phyloP scores from a whole-genome alignment of 2,797 vertebrate species.

The Sandelia bainsii region DNA sequence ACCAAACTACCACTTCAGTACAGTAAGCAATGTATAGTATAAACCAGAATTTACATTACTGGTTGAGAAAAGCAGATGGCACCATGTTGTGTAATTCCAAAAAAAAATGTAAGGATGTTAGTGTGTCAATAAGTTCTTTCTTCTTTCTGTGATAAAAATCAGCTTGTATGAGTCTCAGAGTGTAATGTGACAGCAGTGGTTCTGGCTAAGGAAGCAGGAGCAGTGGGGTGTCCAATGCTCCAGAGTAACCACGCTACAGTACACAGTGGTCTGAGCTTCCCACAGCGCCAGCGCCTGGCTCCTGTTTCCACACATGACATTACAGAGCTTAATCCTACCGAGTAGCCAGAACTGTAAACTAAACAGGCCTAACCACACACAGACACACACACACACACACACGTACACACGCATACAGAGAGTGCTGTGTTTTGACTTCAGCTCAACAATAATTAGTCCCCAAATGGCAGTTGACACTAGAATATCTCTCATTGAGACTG shows the following conservation, averaged over 20 bases:
- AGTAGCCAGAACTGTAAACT: constrained; percentile 80
- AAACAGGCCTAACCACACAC: constrained; percentile 73
- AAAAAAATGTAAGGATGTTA: constrained; percentile 12
- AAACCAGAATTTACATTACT: background rate
- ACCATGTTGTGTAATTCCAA: background rate
- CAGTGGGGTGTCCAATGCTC: constrained; percentile 61
- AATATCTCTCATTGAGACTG: constrained; percentile 74
- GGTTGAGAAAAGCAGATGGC: background rate
- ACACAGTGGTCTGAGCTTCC: constrained; percentile 72
- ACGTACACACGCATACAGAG: constrained; percentile 23
- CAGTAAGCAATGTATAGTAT: background rate
- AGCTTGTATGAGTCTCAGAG: constrained; percentile 16
- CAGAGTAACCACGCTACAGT: constrained; percentile 61
- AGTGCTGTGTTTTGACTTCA: constrained; percentile 72
- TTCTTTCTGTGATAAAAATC: constrained; percentile 23
- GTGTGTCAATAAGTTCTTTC: constrained; percentile 16
- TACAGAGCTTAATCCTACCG: constrained; percentile 74
- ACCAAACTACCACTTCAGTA: background rate
- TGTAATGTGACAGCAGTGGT: constrained; percentile 50
- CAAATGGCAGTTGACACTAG: constrained; percentile 72
- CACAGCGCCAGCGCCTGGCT: constrained; percentile 75
- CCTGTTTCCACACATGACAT: constrained; percentile 80
- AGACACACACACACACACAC: constrained; percentile 27
- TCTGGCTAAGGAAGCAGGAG: constrained; percentile 52
- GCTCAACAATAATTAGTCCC: constrained; percentile 77